Evolutionary conservation across 1,140 invertebrate species (phyloP), one percentile per base, ranked within the genome.

Genomic region (Pseudomyrmex concolor): DNA sequence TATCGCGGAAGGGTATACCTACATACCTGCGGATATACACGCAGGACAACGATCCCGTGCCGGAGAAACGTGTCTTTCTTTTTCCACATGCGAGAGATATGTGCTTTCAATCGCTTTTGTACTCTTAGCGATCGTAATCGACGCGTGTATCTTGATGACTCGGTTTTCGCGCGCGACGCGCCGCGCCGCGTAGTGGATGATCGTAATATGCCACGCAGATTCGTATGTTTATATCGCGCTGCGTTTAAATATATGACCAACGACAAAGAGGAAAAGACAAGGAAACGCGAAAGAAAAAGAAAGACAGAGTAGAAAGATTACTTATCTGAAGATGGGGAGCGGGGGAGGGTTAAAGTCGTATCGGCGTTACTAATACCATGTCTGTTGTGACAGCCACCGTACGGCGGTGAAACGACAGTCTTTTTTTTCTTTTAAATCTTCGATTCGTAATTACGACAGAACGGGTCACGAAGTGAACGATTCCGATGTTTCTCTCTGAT

Each of bases 121-220:
- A 7, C 9, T 9, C 76, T 88, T 86, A 85, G 80, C 78, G 78
- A 87, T 89, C 68, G 63, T 77, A 84, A 89, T 88, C 86, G 67
- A 81, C 74, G 74, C 43, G 45, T 57, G 68, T 55, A 86, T 54
- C 22, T 59, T 70, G 66, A 62, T 87, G 78, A 87, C 86, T 82
- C 25, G 59, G 48, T 77, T 83, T 85, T 87, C 68, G 54, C 66
- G 67, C 67, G 67, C 82, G 55, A 59, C 48, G 5, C 48, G 57
- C 19, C 50, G 59, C 54, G 57, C 45, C 83, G 76, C 72, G 34
- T 34, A 34, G 34, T 7, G 34, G 4, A 34, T 34, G 34, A 34
- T 7, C 34, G 34, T 34, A 34, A 34, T 7, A 34, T 7, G 34
- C 34, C 34, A 7, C 34, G 5, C 34, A 34, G 34, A 34, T 34